Evolutionary conservation across 2,888 invertebrate species (phyloP), one percentile per base, ranked within the genome.

Genomic region (Sphaerophoria taeniata): DNA sequence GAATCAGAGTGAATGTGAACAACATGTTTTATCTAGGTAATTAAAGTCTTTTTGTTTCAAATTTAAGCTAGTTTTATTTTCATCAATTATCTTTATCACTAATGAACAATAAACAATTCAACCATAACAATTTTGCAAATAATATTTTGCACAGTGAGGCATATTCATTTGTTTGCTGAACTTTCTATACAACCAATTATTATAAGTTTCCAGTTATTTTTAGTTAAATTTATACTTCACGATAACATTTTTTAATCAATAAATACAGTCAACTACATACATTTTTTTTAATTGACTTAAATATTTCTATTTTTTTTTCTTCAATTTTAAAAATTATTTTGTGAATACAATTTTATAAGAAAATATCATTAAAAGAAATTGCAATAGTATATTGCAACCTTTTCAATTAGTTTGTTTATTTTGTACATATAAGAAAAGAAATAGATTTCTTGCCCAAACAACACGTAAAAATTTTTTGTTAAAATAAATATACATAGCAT

Each of bases 211-310:
- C 49, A 34, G 65, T 49, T 49, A 65, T 12, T n/a, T 11, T 12
- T 65, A 65, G 45, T 63, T 16, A 12, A 61, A 47, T 34, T 63
- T 49, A 24, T 63, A 63, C 34, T 47, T 65, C 61, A 43, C 45
- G 58, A 53, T 67, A 4, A 49, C 16, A 12, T 65, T 49, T 49
- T 34, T 49, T 0, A 36, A 65, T 53, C 16, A 85, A 80, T 80
- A 84, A 76, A 71, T 84, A 80, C 69, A 80, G 70, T 73, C 51
- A 76, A 39, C 85, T 85, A 85, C 80, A 81, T 67, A 74, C 58
- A 12, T 36, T 31, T 36, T 43, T 9, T 33, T 63, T 65, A 85
- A 85, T 85, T 85, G 85, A 81, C 85, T 58, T 61, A 56, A 9
- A 33, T 70, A 58, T 36, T 47, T 16, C 49, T 45, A 58, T 53